phyloP scores from a whole-genome alignment of 2,113 vertebrate genomes.

The Callospermophilus lateralis region DNA sequence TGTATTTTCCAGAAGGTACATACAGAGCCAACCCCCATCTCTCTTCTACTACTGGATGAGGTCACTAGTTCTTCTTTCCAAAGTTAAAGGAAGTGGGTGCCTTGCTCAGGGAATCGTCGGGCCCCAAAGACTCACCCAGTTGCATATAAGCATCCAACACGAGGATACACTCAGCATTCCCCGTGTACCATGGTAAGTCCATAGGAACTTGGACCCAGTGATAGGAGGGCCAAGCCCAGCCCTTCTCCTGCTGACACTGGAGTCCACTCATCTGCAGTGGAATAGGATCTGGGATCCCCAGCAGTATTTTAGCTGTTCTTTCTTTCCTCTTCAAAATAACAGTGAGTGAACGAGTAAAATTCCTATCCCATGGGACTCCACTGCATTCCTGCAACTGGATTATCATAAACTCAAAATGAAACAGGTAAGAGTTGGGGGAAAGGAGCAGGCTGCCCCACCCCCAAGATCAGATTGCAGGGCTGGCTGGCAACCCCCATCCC shows the following conservation, averaged over 20 bases:
- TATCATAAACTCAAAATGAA: background rate
- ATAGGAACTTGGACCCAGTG: background rate
- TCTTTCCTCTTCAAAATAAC: background rate
- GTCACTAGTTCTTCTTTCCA: background rate
- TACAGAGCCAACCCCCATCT: background rate
- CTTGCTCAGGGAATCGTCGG: background rate
- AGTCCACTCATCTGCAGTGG: background rate
- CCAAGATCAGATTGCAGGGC: background rate
- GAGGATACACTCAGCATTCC: rapidly evolving
- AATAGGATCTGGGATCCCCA: background rate
- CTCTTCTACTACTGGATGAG: background rate
- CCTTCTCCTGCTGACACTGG: background rate
- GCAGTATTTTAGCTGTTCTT: background rate
- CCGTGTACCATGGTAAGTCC: background rate
- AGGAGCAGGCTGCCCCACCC: background rate
- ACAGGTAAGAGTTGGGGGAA: background rate
- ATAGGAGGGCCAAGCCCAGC: background rate
- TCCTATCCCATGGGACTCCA: background rate
- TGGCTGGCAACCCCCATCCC: background rate
- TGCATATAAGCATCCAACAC: background rate
- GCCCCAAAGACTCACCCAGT: background rate
- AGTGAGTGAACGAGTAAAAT: background rate
- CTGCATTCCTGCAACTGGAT: background rate
- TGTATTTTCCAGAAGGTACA: background rate
- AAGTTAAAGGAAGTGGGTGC: background rate